Evolutionary conservation across 2,888 invertebrate genomes (phyloP).

Genomic region (Eurois occulta): DNA sequence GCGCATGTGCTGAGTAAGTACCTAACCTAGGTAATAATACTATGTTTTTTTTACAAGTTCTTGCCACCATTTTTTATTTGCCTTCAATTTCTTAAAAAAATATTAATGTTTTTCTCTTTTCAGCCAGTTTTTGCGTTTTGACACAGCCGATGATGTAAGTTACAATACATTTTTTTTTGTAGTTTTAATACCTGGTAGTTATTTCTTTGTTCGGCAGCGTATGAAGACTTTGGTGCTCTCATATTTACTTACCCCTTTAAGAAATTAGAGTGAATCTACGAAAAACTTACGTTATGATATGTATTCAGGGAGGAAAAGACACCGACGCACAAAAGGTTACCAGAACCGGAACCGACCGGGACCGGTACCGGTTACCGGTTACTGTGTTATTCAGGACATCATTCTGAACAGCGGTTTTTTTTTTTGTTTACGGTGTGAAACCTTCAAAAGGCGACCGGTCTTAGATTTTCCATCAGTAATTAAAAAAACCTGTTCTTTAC

Average conservation of each 20-base stretch:
- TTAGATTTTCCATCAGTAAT: no score
- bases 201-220: background rate
- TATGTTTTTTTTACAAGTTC: background rate
- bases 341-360: no score
- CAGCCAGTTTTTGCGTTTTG: background rate
- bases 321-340: no score
- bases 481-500: no score
- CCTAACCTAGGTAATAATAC: background rate
- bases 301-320: no score
- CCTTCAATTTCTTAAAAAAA: background rate
- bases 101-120: background rate
- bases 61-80: background rate
- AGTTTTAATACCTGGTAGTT: background rate
- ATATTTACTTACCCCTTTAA: background rate
- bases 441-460: no score
- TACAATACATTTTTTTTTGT: background rate
- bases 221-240: background rate
- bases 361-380: no score
- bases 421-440: no score
- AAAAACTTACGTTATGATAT: background rate
- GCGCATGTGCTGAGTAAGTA: background rate
- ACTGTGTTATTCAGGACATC: no score
- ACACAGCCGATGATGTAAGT: background rate
- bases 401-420: no score
- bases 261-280: background rate